Conservation (phyloP, 2,888 invertebrate genomes). For the Phytoseiulus persimilis region DNA sequence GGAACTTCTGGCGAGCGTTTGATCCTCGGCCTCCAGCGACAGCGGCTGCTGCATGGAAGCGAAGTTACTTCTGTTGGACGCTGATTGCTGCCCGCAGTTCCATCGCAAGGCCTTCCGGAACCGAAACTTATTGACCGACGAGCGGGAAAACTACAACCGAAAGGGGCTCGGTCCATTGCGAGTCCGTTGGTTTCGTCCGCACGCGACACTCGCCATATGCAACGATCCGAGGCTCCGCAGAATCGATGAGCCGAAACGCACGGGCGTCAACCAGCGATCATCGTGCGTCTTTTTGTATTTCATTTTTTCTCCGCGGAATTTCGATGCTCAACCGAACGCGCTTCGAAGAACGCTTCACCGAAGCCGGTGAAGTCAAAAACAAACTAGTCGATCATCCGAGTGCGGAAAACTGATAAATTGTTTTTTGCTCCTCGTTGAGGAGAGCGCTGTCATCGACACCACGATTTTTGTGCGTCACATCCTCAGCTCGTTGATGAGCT, state of each 20-base stretch:
- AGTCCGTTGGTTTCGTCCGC: background rate
- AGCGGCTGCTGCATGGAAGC: background rate
- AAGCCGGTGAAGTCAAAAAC: background rate
- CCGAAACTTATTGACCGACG: slow-evolving; percentile 5
- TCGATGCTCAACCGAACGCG: background rate
- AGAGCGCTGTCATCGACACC: too few relatives aligned
- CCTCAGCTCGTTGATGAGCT: too few relatives aligned
- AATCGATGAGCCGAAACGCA: background rate
- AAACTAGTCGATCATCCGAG: too few relatives aligned
- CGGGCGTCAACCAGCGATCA: background rate
- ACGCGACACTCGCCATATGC: background rate
- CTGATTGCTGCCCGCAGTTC: background rate
- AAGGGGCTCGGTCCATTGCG: background rate
- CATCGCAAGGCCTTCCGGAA: background rate
- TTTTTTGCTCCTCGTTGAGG: too few relatives aligned
- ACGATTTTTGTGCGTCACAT: too few relatives aligned
- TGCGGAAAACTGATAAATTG: too few relatives aligned
- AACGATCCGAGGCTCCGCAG: background rate
- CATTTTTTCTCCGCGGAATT: background rate
- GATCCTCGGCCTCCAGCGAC: background rate
- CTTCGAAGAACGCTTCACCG: background rate
- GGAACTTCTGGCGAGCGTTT: background rate
- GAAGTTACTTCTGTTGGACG: background rate
- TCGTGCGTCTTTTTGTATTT: background rate
- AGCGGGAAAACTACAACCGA: background rate